phyloP scores from a whole-genome alignment of 2,888 invertebrate species.

The Dynastes maya region DNA sequence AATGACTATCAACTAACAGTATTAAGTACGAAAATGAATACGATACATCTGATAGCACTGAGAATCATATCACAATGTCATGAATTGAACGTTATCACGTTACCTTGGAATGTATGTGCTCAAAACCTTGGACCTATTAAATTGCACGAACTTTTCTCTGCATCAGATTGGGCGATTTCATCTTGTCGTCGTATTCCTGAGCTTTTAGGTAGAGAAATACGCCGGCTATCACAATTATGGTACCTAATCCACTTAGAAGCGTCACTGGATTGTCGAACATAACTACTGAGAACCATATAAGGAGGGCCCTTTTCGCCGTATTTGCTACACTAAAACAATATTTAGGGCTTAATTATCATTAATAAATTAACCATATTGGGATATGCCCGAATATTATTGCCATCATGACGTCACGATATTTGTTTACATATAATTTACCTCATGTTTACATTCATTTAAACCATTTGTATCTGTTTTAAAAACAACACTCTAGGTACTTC shows the following conservation, averaged over 20 bases:
- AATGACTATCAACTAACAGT: background rate
- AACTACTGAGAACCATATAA: conserved; percentile 84
- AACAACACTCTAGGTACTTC: too few relatives aligned
- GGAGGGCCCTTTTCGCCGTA: conserved; percentile 83
- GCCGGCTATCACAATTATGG: conserved; percentile 80
- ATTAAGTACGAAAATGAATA: conserved; percentile 48
- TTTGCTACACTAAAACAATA: conserved; percentile 80
- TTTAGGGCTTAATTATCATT: background rate
- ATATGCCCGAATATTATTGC: too few relatives aligned
- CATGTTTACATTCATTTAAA: too few relatives aligned
- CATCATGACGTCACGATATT: too few relatives aligned
- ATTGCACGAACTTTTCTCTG: conserved; percentile 69
- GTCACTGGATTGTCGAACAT: conserved; percentile 85
- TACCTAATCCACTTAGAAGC: conserved; percentile 81
- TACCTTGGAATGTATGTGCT: conserved; percentile 9
- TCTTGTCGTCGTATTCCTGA: conserved; percentile 74
- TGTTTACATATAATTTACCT: too few relatives aligned
- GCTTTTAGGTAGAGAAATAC: conserved; percentile 84
- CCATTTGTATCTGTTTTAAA: too few relatives aligned
- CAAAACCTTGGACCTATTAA: conserved; percentile 56
- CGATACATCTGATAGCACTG: conserved; percentile 12
- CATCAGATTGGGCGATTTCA: conserved; percentile 65
- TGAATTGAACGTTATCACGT: conserved; percentile 19
- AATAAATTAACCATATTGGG: too few relatives aligned
- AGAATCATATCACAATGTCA: conserved; percentile 50